A percentile compares a stretch with the other conserved stretches of the same genome.
Conservation (phyloP, 1,140 invertebrate species). For the Idris sp. region DNA sequence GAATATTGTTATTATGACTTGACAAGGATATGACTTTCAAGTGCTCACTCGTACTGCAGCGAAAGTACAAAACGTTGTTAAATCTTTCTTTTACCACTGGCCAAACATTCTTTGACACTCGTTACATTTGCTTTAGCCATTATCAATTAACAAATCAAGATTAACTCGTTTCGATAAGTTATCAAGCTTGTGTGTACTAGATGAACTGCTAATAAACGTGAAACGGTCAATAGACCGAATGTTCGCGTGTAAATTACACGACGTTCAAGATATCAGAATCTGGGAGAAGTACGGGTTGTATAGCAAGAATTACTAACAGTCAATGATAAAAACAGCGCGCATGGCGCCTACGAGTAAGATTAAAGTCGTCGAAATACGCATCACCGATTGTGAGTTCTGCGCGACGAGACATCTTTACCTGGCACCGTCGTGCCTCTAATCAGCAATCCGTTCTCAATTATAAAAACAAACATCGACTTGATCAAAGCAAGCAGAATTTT, state of each 20-base stretch:
- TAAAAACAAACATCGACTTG: constrained; percentile 48
- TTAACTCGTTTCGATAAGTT: constrained; percentile 29
- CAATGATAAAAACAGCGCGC: constrained; percentile 49
- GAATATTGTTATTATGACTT: too few species aligned
- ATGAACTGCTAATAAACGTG: constrained; percentile 23
- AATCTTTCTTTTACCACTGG: too few species aligned
- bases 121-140: neutral
- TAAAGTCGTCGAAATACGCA: constrained; percentile 41
- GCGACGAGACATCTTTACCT: constrained; percentile 33
- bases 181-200: constrained; percentile 6
- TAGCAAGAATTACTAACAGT: constrained; percentile 21
- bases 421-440: constrained; percentile 22
- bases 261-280: constrained; percentile 29
- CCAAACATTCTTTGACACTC: too few species aligned
- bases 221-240: constrained; percentile 27
- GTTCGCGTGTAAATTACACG: constrained; percentile 41
- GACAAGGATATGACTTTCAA: too few species aligned
- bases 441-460: constrained; percentile 56
- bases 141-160: constrained; percentile 37
- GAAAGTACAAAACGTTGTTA: neutral
- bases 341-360: constrained; percentile 54
- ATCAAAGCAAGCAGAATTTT: constrained; percentile 26
- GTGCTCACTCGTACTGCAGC: too few species aligned
- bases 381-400: constrained; percentile 32
- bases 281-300: constrained; percentile 17